Evolutionary conservation across 2,888 invertebrate genomes (phyloP), one percentile per base, ranked within the genome.

Genomic region (Lycaena phlaeas): DNA sequence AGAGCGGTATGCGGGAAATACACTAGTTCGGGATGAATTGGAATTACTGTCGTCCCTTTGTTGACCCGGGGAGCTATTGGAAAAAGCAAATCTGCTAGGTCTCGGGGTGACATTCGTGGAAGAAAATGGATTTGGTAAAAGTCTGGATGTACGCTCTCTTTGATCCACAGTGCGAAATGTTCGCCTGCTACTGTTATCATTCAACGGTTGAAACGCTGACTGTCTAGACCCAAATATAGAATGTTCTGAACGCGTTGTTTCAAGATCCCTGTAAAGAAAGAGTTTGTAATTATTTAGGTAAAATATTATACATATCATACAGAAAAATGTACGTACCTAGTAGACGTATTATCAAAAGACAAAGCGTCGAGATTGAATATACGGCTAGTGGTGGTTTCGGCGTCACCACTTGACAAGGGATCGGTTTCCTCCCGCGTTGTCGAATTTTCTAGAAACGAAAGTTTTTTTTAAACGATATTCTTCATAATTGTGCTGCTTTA

Each of bases 81-180:
- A 48, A 26, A 64, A 62, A 2, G 60, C 53, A 14, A 55, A 52
- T 42, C 68, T 54, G 26, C 49, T 57, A 2, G 60, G 55, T 44
- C 63, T 55, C n/a, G 61, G 53, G 2, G 57, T 52, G 11, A 54
- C 57, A 36, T 53, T 62, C 3, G 70, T 56, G 2, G 75, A 61
- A 0, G 78, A 79, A 49, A 82, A 81, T 1, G 78, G 79, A 49
- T 79, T 82, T 1, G 81, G 81, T 27, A 81, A 57, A 5, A 73
- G 56, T 42, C 81, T 59, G 11, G 68, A 60, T 1, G 64, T 59
- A 26, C 70, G 64, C 50, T 74, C 75, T 41, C 54, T 63, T 49
- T 68, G 64, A 15, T 69, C 67, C n/a, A 66, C 63, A 6, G 68
- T 63, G 41, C 70, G 60, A 41, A 67, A 66, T 2, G 70, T 56